Evolutionary conservation across 2,113 vertebrate species (phyloP), one percentile per base, ranked within the genome.

Genomic region (Brachirus orientalis): DNA sequence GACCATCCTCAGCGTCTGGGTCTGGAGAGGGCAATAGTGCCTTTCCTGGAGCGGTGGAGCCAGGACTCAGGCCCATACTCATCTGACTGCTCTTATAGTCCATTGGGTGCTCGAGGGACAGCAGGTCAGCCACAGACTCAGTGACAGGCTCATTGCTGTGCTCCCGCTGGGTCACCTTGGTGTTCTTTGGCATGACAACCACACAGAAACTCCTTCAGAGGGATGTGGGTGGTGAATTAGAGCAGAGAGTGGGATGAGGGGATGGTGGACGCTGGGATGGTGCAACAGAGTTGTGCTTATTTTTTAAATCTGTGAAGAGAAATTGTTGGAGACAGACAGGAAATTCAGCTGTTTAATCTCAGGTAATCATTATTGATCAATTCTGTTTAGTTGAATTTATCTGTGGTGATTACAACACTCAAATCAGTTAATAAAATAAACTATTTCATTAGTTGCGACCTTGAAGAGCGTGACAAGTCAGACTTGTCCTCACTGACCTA

Each of bases 71-170:
- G 0, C 94, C 92, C 90, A 98, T 93, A 0, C 96, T 98, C 87
- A 99, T 94, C 80, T 94, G 86, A 1, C 98, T 98, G 79, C 93
- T 94, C 85, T 98, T 99, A 77, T 98, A 98, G 93, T 98, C 97
- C 93, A 99, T 94, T 0, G 96, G 95, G 69, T 98, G 96, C 87
- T 98, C 95, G 0, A 97, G 94, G 73, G 97, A 97, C 92, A 99
- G 92, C 78, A 99, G 90, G 85, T 99, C 97, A 0, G 97, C 96
- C 92, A 99, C 98, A 0, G 98, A 99, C 91, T 99, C 97, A 0
- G 98, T 99, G 92, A 99, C 98, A 22, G 95, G 95, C 81, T 99
- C 97, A 14, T 90, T 96, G 93, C 96, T 96, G 89, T 97, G 96
- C 87, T 98, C 96, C 12, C 93, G 88, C 93, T 98, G 97, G 1